Evolutionary conservation across 2,888 invertebrate species (phyloP).

Genomic region (Metacarcinus magister): DNA sequence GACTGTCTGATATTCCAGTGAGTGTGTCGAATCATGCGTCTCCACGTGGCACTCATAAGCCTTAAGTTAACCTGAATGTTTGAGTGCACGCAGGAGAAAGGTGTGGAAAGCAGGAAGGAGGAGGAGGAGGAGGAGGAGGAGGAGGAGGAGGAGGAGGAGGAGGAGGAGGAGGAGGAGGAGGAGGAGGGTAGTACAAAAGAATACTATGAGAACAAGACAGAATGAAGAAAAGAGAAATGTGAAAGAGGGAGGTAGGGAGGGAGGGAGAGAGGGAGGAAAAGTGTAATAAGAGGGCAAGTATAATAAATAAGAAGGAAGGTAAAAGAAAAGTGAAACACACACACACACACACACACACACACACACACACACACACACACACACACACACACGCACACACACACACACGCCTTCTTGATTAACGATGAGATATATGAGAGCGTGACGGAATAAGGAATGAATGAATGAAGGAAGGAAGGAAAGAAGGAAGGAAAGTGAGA

Average conservation of each 20-base stretch:
- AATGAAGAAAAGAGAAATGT: too few relatives aligned
- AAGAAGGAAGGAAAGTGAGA: background rate
- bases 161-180: too few relatives aligned
- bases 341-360: slow-evolving; percentile 26
- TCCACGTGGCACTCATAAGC: background rate
- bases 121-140: background rate
- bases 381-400: background rate
- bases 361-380: background rate
- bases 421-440: slow-evolving; percentile 1
- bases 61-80: background rate
- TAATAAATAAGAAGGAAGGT: too few relatives aligned
- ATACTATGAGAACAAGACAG: too few relatives aligned
- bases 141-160: background rate
- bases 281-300: too few relatives aligned
- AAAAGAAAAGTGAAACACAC: background rate
- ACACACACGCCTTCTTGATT: background rate
- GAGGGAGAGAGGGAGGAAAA: too few relatives aligned
- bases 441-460: too few relatives aligned
- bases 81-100: background rate
- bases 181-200: too few relatives aligned
- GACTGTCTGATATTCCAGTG: background rate
- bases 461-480: too few relatives aligned
- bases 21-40: background rate
- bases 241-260: too few relatives aligned
- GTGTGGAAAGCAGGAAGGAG: background rate